Percentiles rank a stretch among this genome's conserved stretches.
These are phyloP conservation scores for Geothlypis trichas DNA, from an alignment of 2,113 vertebrate genomes.

Conservation along the genomic window DNA sequence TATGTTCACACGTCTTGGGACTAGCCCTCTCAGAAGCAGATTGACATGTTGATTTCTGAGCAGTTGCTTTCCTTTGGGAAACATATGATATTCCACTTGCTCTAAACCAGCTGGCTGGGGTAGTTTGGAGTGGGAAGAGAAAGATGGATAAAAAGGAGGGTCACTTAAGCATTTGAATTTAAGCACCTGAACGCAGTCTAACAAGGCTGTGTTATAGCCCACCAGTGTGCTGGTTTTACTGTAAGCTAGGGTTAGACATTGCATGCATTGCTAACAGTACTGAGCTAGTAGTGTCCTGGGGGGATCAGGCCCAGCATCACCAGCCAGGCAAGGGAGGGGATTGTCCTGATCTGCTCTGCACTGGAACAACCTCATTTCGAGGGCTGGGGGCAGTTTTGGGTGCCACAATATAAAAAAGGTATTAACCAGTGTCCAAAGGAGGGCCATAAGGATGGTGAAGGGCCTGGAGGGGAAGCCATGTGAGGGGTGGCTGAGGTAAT, in stretches of 20 bases:
- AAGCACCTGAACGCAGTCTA: too few relatives aligned
- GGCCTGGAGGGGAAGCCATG: rapidly evolving
- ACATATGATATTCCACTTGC: rapidly evolving
- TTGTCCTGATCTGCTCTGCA: rapidly evolving
- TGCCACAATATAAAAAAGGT: neutral
- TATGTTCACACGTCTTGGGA: neutral
- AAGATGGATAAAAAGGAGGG: neutral
- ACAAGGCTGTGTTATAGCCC: neutral
- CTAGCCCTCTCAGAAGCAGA: neutral
- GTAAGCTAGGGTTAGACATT: neutral
- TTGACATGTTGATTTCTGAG: neutral
- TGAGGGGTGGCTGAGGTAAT: neutral
- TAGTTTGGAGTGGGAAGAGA: neutral
- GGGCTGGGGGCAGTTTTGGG: neutral
- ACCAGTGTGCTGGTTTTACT: neutral
- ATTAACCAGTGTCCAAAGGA: neutral
- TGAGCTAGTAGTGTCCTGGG: neutral
- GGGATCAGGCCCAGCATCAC: too few relatives aligned
- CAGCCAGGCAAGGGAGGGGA: neutral
- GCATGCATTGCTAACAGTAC: neutral
- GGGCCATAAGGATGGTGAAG: rapidly evolving
- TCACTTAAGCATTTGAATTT: neutral
- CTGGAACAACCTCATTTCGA: rapidly evolving
- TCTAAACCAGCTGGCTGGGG: neutral
- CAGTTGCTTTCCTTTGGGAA: neutral